Conservation (phyloP, 2,113 vertebrate genomes). For the Mastomys natalensis region DNA sequence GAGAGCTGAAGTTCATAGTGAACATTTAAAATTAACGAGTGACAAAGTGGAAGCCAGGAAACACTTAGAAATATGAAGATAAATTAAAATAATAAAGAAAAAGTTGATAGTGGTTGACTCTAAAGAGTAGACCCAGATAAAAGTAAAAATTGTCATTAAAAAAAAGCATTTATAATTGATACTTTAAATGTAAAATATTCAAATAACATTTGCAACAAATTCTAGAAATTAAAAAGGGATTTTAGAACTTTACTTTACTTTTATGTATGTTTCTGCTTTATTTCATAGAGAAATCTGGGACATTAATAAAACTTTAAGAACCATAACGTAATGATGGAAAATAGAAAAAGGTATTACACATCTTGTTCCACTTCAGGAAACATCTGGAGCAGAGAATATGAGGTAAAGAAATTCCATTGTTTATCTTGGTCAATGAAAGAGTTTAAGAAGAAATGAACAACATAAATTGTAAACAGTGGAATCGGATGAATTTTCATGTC, state of each 20-base stretch:
- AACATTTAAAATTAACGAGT: conserved; percentile 34
- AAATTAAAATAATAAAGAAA: conserved; percentile 53
- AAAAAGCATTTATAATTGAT: not conserved
- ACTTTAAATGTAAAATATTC: conserved; percentile 43
- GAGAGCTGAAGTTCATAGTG: conserved; percentile 17
- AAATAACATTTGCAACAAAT: conserved; percentile 11
- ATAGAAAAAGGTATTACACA: conserved; percentile 40
- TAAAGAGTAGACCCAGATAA: not conserved
- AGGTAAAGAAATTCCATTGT: conserved; percentile 66
- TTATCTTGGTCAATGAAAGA: conserved; percentile 61
- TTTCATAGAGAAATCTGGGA: conserved; percentile 55
- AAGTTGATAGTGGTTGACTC: not conserved
- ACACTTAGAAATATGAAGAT: conserved; percentile 28
- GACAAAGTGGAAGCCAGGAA: not conserved
- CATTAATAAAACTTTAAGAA: conserved; percentile 64
- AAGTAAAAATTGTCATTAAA: not conserved
- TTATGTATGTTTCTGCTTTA: conserved; percentile 50
- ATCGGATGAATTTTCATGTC: not conserved
- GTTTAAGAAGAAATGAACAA: conserved; percentile 62
- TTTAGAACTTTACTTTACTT: conserved; percentile 35
- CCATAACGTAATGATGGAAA: conserved; percentile 56
- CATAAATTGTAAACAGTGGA: conserved; percentile 17
- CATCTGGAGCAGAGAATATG: conserved; percentile 67
- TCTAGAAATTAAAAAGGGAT: conserved; percentile 30
- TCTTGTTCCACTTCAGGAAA: conserved; percentile 75